phyloP scores from a whole-genome alignment of 2,888 invertebrate genomes.

The Mythimna lalbum region DNA sequence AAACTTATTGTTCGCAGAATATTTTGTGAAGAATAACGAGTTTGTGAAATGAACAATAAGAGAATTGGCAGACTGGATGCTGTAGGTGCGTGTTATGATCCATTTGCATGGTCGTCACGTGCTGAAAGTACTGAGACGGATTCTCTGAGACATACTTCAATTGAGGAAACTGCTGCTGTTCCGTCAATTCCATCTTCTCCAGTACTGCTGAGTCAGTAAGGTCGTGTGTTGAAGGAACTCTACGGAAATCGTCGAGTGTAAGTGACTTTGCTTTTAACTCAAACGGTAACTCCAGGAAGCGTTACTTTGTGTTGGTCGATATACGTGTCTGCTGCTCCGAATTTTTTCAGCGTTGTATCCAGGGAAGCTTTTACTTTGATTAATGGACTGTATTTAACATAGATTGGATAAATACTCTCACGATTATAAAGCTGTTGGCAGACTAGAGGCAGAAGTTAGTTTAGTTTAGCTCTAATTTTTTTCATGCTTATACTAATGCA shows the following conservation, averaged over 20 bases:
- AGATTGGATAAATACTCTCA: not conserved
- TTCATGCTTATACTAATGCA: not conserved
- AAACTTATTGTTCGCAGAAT: constrained; percentile 39
- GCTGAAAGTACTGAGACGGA: constrained; percentile 72
- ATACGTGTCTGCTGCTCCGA: not conserved
- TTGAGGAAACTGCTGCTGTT: constrained; percentile 46
- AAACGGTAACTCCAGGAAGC: constrained; percentile 3
- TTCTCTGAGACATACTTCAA: constrained; percentile 63
- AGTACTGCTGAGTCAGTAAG: constrained; percentile 25
- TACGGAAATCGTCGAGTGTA: constrained; percentile 14
- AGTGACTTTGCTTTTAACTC: constrained; percentile 11
- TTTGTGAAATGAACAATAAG: constrained; percentile 58
- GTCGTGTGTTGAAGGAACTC: constrained; percentile 24
- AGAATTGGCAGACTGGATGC: constrained; percentile 45
- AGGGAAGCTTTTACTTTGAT: constrained; percentile 1
- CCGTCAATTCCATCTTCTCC: constrained; percentile 45
- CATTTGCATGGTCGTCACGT: constrained; percentile 80
- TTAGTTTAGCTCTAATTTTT: not conserved
- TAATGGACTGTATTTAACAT: not conserved
- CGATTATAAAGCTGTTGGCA: not conserved
- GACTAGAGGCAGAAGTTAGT: not conserved
- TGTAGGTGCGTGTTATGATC: constrained; percentile 44
- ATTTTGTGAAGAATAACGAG: constrained; percentile 40
- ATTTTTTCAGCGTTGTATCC: not conserved
- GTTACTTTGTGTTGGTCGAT: constrained; percentile 4